These are phyloP conservation scores for Piprites chloris DNA, from an alignment of 2,113 vertebrate genomes.

Conservation along the genomic window DNA sequence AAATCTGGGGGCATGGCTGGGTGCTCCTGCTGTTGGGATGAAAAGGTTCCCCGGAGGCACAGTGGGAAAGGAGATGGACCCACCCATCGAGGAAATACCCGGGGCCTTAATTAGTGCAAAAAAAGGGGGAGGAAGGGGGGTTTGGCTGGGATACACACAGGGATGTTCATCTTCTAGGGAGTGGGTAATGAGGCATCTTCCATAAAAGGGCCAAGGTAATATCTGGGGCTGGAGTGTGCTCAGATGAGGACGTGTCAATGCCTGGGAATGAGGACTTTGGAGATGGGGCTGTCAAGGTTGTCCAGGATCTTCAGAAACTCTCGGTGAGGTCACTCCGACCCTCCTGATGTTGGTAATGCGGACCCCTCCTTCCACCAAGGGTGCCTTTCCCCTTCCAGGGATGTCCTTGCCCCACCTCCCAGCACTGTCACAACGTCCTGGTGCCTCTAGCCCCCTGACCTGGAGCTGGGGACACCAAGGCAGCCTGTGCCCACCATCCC, in stretches of 20 bases:
- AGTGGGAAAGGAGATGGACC: not conserved
- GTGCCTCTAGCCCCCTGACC: not conserved
- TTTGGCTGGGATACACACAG: not conserved
- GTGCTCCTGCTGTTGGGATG: not conserved
- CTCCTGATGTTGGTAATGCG: not conserved
- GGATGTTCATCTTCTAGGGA: not conserved
- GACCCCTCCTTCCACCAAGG: not conserved
- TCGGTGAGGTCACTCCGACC: not conserved
- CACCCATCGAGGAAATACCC: not conserved
- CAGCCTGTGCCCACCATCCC: not conserved
- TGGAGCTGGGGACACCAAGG: not conserved
- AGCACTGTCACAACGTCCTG: rapidly evolving
- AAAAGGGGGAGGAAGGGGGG: not conserved
- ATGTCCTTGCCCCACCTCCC: rapidly evolving
- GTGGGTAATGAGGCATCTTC: not conserved
- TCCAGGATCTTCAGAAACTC: not conserved
- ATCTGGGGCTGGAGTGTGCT: not conserved
- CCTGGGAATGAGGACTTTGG: not conserved
- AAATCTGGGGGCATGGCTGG: not conserved
- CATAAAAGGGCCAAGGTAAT: not conserved
- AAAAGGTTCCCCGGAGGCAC: not conserved
- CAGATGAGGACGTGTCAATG: not conserved
- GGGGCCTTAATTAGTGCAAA: not conserved
- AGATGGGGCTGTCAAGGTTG: not conserved
- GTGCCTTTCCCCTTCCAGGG: rapidly evolving